A percentile compares a stretch with the other conserved stretches of the same genome.
These are phyloP conservation scores for Sebastes itinus DNA, from an alignment of 2,797 vertebrate species.

Conservation along the genomic window DNA sequence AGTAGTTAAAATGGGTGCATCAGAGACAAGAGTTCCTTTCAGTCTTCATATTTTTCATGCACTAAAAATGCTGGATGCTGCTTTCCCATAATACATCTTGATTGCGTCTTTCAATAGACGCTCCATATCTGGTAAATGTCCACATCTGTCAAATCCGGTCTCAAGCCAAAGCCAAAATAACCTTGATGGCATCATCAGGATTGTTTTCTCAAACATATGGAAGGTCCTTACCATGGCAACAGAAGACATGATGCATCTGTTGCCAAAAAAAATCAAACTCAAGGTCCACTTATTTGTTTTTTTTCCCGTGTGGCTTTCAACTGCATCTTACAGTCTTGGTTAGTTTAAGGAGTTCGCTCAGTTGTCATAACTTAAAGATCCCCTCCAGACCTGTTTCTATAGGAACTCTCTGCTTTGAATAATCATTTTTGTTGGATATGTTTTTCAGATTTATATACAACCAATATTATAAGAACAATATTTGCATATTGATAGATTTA, in stretches of 20 bases:
- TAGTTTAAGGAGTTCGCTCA: neutral
- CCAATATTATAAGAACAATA: too few species aligned
- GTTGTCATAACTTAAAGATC: too few species aligned
- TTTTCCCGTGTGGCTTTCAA: neutral
- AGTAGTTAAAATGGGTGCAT: neutral
- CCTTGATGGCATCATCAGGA: neutral
- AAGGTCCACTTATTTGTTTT: neutral
- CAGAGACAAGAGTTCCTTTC: neutral
- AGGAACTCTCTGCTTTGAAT: too few species aligned
- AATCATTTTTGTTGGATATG: neutral
- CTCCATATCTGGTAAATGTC: neutral
- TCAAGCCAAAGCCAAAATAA: neutral
- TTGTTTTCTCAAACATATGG: neutral
- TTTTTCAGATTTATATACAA: neutral
- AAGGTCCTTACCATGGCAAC: neutral
- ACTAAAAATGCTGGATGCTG: neutral
- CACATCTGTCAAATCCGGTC: neutral
- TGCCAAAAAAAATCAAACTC: neutral
- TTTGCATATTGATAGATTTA: too few species aligned
- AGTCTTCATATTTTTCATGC: neutral
- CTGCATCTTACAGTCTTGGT: too few species aligned
- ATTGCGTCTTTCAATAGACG: neutral
- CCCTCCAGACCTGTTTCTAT: too few species aligned
- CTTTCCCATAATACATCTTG: neutral
- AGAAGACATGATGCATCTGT: neutral